Evolutionary conservation across 2,888 invertebrate species (phyloP).

Genomic region (Prenolepis imparis): DNA sequence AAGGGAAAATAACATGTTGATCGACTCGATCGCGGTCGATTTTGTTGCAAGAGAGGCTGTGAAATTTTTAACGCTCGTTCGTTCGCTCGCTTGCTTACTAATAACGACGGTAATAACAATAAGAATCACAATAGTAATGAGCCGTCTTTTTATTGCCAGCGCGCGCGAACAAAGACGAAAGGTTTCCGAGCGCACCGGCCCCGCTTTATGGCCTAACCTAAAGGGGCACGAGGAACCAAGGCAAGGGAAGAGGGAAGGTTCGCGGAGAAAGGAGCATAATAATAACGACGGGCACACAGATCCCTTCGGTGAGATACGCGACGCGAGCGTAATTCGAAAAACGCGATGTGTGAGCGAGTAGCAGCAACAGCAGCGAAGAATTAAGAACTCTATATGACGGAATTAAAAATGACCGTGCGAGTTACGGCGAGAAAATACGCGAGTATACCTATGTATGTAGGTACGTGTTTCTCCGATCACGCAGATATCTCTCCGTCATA

Average conservation of each 20-base stretch:
- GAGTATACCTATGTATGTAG: not conserved
- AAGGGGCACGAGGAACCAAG: constrained; percentile 58
- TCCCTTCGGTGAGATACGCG: constrained; percentile 63
- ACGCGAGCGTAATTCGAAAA: constrained; percentile 71
- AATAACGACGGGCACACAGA: constrained; percentile 61
- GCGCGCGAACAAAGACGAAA: constrained; percentile 70
- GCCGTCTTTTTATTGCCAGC: constrained; percentile 68
- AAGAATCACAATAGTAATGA: constrained; percentile 73
- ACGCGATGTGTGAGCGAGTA: constrained; percentile 59
- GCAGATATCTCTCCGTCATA: constrained; percentile 30
- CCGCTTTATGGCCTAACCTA: constrained; percentile 68
- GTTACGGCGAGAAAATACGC: constrained; percentile 24
- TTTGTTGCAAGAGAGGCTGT: constrained; percentile 43
- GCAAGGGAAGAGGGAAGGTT: constrained; percentile 28
- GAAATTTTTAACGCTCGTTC: constrained; percentile 57
- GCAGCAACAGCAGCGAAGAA: constrained; percentile 33
- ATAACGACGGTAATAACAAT: constrained; percentile 72
- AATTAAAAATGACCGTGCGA: constrained; percentile 35
- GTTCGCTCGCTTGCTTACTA: constrained; percentile 64
- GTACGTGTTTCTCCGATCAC: constrained; percentile 5
- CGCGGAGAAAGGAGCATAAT: constrained; percentile 63
- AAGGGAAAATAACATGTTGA: not conserved
- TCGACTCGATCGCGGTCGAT: not conserved
- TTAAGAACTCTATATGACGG: not conserved
- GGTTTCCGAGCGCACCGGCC: constrained; percentile 53